Evolutionary conservation across 1,140 invertebrate species (phyloP).

Genomic region (Papilio xuthus): DNA sequence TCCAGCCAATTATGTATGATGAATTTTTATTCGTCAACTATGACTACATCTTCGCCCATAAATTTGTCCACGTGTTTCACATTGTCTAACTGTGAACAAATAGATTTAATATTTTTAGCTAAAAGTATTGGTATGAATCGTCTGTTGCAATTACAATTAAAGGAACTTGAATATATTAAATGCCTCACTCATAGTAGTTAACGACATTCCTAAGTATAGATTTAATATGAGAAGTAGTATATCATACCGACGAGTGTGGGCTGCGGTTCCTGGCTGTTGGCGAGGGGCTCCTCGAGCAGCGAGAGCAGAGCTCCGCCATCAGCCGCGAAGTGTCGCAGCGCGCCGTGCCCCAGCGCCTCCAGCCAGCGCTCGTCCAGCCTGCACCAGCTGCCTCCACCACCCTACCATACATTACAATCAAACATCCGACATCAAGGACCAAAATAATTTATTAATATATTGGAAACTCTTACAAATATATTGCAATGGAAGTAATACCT

Average conservation of each 20-base stretch:
- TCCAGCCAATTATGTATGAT: too few relatives aligned
- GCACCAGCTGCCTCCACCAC: constrained; percentile 91
- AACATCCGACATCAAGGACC: not conserved
- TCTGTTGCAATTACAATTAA: too few relatives aligned
- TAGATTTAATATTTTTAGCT: too few relatives aligned
- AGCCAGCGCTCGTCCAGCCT: constrained; percentile 94
- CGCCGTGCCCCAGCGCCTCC: constrained; percentile 87
- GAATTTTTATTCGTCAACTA: too few relatives aligned
- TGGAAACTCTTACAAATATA: not conserved
- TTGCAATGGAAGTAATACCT: not conserved
- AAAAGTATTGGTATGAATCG: too few relatives aligned
- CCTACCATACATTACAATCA: not conserved
- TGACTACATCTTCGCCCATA: too few relatives aligned
- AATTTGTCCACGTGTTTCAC: too few relatives aligned
- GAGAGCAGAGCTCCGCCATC: constrained; percentile 95
- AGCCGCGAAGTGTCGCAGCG: constrained; percentile 93
- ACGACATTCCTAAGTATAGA: too few relatives aligned
- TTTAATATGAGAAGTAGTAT: not conserved
- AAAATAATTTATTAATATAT: not conserved
- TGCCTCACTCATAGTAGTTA: too few relatives aligned
- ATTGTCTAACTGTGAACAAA: too few relatives aligned
- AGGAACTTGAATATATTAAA: too few relatives aligned
- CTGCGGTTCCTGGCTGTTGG: constrained; percentile 90
- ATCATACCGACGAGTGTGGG: constrained; percentile 86
- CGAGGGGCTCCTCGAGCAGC: constrained; percentile 94